Evolutionary conservation across 2,113 vertebrate species (phyloP), one percentile per base, ranked within the genome.

Genomic region (Rhipidura dahli): DNA sequence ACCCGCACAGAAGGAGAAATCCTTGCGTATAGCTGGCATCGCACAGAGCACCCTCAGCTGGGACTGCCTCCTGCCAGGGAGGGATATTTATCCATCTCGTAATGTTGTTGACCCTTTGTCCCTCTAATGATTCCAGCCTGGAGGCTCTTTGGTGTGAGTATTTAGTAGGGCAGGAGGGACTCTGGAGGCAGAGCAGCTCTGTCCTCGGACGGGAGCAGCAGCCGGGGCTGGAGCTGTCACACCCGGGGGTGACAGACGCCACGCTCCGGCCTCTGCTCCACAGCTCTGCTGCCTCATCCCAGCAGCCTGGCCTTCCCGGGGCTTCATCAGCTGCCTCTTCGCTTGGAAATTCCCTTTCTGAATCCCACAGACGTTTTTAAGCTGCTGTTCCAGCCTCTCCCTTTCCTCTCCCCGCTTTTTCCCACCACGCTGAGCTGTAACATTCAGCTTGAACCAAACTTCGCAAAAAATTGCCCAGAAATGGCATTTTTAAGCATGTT

Each of bases 11-110:
- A 95, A 80, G 73, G 66, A 76, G 42, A 83, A 83, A 76, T 75
- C 83, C 39, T 87, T 59, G 53, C 61, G 82, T 97, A 96, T 98
- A 98, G 97, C 98, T 98, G 98, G 97, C 64, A 28, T 68, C 10
- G 10, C 71, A 5, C 84, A 73, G 85, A 83, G 87, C 57, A 28
- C 88, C 82, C 85, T 95, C 95, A 47, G 30, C 2, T 71, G 84
- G 95, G 87, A 89, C 84, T 24, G 11, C 45, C 89, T 64, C 84
- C 90, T 79, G 81, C 21, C 0, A 59, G 87, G 70, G 92, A 94
- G 89, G 88, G 89, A 90, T 65, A 92, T 87, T 91, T 88, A 95
- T 93, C 87, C 94, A 23, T 95, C 94, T 95, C 70, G 91, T 96
- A 93, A 97, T n/a, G 47, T 93, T 93, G 95, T 27, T 87, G 86